A percentile compares a stretch with the other conserved stretches of the same genome.
Evolutionary conservation across 2,888 invertebrate genomes (phyloP).

Genomic region (Empis stercorea): DNA sequence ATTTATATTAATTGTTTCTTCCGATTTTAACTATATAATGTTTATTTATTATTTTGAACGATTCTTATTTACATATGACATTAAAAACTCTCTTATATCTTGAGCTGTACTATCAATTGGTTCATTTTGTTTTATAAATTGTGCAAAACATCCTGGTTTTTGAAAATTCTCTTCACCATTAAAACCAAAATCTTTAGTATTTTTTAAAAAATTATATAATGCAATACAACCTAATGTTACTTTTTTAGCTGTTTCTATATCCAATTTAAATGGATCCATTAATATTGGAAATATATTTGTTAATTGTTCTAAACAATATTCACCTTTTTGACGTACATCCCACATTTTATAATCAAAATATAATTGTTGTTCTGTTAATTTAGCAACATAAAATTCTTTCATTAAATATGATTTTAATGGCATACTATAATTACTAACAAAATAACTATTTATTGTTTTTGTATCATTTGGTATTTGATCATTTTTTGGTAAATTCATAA

Average conservation of each 20-base stretch:
- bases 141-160: background rate
- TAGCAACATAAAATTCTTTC: conserved; percentile 11
- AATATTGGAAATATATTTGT: conserved; percentile 31
- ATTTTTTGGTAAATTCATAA: conserved; percentile 15
- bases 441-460: conserved; percentile 18
- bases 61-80: background rate
- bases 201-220: conserved; percentile 31
- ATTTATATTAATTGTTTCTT: no score
- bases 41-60: no score
- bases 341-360: conserved; percentile 7
- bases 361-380: conserved; percentile 2
- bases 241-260: conserved; percentile 28
- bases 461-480: conserved; percentile 8
- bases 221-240: conserved; percentile 30
- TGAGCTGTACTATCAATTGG: background rate
- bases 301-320: conserved; percentile 26
- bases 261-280: conserved; percentile 27
- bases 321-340: conserved; percentile 8
- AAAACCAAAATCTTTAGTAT: conserved; percentile 20
- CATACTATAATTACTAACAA: conserved; percentile 24
- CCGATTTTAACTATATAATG: no score
- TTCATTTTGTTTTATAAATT: background rate
- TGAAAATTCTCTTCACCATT: background rate
- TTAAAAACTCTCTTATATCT: background rate
- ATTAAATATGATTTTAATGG: conserved; percentile 27